Percentiles rank a stretch among this genome's conserved stretches.
Evolutionary conservation across 2,797 vertebrate genomes (phyloP).

Genomic region (Adelosebastes latens): DNA sequence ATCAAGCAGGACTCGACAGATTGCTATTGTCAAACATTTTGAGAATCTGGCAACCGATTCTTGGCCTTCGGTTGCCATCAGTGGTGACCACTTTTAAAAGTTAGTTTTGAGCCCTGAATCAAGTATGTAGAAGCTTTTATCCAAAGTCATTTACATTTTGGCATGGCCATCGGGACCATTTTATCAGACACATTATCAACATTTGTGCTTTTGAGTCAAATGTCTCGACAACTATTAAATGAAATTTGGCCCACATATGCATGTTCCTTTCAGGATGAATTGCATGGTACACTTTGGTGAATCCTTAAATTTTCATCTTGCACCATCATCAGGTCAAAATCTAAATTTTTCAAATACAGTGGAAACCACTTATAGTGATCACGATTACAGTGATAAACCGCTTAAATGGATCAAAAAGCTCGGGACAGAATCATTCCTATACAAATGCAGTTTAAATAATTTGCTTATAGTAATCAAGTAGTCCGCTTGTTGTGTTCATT

Average conservation of each 20-base stretch:
- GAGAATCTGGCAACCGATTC: no score
- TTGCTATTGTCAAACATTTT: no score
- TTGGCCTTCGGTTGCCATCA: no score
- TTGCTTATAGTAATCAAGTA: no score
- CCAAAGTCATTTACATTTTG: background rate
- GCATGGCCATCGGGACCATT: background rate
- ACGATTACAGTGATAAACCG: no score
- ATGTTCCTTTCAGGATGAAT: background rate
- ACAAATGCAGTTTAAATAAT: no score
- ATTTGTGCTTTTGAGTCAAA: background rate
- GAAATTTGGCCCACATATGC: background rate
- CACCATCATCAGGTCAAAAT: background rate
- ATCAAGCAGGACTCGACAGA: background rate
- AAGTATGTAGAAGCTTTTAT: background rate
- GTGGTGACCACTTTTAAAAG: no score
- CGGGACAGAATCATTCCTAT: no score
- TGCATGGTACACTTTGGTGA: background rate
- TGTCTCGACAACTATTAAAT: background rate
- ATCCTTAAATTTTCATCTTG: background rate
- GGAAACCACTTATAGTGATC: no score
- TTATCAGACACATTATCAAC: background rate
- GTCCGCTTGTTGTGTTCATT: no score
- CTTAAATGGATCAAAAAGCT: no score
- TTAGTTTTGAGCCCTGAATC: no score
- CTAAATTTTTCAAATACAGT: background rate